A percentile compares a stretch with the other conserved stretches of the same genome.
Conservation (phyloP, 1,140 invertebrate species). For the Leptoteleia sp. region DNA sequence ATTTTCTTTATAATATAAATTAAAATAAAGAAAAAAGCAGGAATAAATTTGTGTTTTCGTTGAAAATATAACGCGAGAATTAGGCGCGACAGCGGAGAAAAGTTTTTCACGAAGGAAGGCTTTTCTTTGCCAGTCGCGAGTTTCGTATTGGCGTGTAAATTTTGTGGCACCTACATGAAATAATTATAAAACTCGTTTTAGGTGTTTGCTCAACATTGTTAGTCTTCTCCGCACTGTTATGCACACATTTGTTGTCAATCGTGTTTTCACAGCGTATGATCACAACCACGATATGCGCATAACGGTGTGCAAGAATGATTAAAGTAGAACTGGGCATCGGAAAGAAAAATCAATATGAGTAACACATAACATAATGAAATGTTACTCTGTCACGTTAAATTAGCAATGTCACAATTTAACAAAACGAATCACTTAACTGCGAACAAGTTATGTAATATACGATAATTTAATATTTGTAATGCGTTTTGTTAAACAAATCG, state of each 20-base stretch:
- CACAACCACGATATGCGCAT: conserved; percentile 51
- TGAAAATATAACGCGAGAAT: too few relatives aligned
- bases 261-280: conserved; percentile 49
- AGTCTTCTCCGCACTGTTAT: conserved; percentile 52
- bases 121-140: too few relatives aligned
- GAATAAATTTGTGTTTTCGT: too few relatives aligned
- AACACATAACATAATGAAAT: conserved; percentile 51
- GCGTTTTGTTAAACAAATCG: too few relatives aligned
- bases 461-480: too few relatives aligned
- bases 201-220: conserved; percentile 45
- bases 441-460: too few relatives aligned
- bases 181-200: conserved; percentile 45
- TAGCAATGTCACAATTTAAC: conserved; percentile 5
- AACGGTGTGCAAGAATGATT: conserved; percentile 53
- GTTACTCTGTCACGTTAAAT: conserved; percentile 18
- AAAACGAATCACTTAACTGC: background rate
- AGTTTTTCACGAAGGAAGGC: too few relatives aligned
- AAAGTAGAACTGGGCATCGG: conserved; percentile 45
- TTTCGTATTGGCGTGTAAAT: background rate
- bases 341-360: conserved; percentile 56
- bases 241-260: conserved; percentile 58
- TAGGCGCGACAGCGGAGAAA: too few relatives aligned
- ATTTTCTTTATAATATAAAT: too few relatives aligned
- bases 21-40: too few relatives aligned
- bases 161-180: conserved; percentile 8